Conservation (phyloP, 2,113 vertebrate species). For the Petaurus breviceps region DNA sequence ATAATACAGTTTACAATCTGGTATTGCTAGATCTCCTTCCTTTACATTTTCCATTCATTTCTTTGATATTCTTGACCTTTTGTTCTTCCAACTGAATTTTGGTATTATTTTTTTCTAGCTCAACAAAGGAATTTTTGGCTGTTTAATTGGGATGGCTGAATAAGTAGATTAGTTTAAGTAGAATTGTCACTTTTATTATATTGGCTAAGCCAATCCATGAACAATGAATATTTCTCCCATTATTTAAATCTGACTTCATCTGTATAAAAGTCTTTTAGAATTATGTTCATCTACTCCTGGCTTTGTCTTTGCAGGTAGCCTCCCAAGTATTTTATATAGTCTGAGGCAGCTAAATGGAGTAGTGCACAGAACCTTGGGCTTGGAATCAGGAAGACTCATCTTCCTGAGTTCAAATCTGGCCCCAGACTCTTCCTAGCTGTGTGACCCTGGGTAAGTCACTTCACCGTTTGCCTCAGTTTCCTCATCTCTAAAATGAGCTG, state of each 20-base stretch:
- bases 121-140: not conserved
- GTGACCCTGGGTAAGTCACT: not conserved
- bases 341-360: not conserved
- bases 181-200: not conserved
- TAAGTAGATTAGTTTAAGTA: not conserved
- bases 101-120: not conserved
- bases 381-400: not conserved
- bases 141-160: not conserved
- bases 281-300: not conserved
- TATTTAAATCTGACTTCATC: not conserved
- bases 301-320: not conserved
- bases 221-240: not conserved
- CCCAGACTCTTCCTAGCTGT: too few species aligned
- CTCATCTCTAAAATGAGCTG: not conserved
- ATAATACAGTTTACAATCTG: not conserved
- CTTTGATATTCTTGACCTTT: not conserved
- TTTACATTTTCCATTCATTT: not conserved
- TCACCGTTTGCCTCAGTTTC: not conserved
- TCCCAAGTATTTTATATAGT: not conserved
- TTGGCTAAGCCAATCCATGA: not conserved
- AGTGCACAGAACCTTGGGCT: too few species aligned
- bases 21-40: not conserved
- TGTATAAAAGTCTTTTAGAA: not conserved
- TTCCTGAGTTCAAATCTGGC: not conserved
- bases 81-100: not conserved